phyloP scores from a whole-genome alignment of 2,888 invertebrate genomes.

The Aproaerema taeniolella region DNA sequence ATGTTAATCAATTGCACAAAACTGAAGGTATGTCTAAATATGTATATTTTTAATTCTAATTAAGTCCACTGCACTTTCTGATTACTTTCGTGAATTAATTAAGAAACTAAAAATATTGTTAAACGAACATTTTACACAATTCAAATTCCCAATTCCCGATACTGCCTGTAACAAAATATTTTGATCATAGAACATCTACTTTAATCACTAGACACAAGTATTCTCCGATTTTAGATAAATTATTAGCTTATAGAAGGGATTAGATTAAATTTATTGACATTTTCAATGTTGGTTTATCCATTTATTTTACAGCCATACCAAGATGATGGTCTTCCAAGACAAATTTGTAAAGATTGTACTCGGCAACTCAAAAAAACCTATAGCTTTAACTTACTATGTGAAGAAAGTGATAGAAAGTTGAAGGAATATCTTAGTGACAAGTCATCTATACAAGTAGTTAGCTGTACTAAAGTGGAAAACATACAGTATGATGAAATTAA shows the following conservation, averaged over 20 bases:
- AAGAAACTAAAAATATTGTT: neutral
- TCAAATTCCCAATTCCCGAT: neutral
- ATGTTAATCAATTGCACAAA: constrained; percentile 58
- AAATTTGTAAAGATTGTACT: constrained; percentile 60
- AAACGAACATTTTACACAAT: neutral
- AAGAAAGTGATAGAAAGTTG: constrained; percentile 50
- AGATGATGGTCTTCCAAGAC: constrained; percentile 54
- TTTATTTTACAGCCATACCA: constrained; percentile 44
- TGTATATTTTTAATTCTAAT: neutral
- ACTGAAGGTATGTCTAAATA: constrained; percentile 38
- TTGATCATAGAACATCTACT: too few species aligned
- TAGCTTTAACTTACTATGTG: constrained; percentile 52
- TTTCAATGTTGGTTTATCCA: too few species aligned
- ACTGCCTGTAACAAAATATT: too few species aligned
- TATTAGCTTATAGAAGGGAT: too few species aligned
- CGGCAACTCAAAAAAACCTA: constrained; percentile 53
- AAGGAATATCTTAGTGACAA: constrained; percentile 29
- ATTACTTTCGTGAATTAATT: too few species aligned
- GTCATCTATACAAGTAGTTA: too few species aligned
- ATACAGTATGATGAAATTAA: too few species aligned
- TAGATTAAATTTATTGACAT: too few species aligned
- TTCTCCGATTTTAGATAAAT: too few species aligned
- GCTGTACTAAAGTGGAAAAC: too few species aligned
- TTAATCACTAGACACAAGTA: too few species aligned
- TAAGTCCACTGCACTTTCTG: too few species aligned